phyloP scores from a whole-genome alignment of 2,888 invertebrate genomes.

The Drosophila bunnanda region DNA sequence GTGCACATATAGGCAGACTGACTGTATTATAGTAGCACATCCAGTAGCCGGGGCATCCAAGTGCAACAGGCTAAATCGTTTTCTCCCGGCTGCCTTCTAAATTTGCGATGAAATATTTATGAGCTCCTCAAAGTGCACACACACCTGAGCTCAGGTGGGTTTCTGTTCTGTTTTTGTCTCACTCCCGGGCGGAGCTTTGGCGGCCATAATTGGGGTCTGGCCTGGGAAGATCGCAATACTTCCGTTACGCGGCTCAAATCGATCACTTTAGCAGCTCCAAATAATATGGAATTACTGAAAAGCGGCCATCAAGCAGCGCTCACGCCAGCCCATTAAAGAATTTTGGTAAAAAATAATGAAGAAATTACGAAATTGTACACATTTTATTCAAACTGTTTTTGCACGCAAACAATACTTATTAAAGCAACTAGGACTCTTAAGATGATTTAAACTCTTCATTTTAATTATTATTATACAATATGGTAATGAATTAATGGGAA shows the following conservation, averaged over 20 bases:
- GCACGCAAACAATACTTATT: background rate
- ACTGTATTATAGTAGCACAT: constrained; percentile 19
- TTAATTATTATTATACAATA: background rate
- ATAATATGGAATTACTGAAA: constrained; percentile 35
- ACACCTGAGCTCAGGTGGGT: constrained; percentile 28
- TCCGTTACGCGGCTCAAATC: constrained; percentile 37
- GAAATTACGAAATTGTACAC: background rate
- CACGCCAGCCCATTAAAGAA: constrained; percentile 3
- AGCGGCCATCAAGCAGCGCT: constrained; percentile 20
- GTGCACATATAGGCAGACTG: constrained; percentile 3
- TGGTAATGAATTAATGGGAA: background rate
- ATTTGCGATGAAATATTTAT: constrained; percentile 77
- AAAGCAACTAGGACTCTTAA: background rate
- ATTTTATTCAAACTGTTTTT: constrained; percentile 9
- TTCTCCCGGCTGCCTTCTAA: constrained; percentile 57
- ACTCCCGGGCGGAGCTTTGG: constrained; percentile 16
- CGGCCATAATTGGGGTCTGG: constrained; percentile 53
- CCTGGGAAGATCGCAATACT: constrained; percentile 26
- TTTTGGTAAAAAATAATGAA: constrained; percentile 6
- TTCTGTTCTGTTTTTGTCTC: constrained; percentile 19
- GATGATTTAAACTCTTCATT: background rate
- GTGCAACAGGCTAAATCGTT: constrained; percentile 52
- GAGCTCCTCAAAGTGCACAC: constrained; percentile 57
- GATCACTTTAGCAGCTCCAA: constrained; percentile 42
- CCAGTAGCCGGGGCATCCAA: constrained; percentile 47